These are phyloP conservation scores for Columba guinea DNA, from an alignment of 2,797 vertebrate species.

Conservation along the genomic window DNA sequence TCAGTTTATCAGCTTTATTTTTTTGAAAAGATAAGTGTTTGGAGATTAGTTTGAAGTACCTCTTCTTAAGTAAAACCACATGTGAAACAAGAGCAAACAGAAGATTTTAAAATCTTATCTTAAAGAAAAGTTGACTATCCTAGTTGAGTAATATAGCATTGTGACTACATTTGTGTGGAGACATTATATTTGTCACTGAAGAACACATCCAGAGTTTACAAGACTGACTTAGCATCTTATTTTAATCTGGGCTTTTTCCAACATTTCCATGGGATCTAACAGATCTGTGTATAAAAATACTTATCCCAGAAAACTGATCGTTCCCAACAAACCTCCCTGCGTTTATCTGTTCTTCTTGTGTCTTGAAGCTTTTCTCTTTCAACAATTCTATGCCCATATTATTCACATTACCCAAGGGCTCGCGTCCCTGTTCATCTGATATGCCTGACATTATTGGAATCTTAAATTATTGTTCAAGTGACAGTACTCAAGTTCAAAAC, in stretches of 20 bases:
- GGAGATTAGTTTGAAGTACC: constrained; percentile 42
- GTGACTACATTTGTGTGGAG: background rate
- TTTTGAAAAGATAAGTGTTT: constrained; percentile 36
- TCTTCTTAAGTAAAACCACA: constrained; percentile 49
- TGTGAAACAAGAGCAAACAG: constrained; percentile 4
- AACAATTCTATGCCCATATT: background rate
- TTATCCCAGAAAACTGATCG: background rate
- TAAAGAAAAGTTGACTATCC: background rate
- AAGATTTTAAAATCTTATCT: background rate
- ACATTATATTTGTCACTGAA: background rate
- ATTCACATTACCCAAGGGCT: background rate
- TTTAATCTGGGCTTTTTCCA: background rate
- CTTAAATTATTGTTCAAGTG: constrained; percentile 39
- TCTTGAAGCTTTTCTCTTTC: constrained; percentile 4
- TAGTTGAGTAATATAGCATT: background rate
- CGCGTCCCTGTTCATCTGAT: background rate
- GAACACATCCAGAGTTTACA: background rate
- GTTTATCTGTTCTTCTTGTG: background rate
- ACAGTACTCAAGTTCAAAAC: constrained; percentile 45
- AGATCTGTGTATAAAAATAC: background rate
- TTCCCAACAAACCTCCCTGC: background rate
- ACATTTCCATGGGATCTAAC: background rate
- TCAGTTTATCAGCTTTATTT: background rate
- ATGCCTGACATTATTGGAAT: constrained; percentile 5
- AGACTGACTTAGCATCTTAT: background rate